A percentile compares a stretch with the other conserved stretches of the same genome.
Conservation (phyloP, 2,888 invertebrate species). For the Drosophila nr. medialis region DNA sequence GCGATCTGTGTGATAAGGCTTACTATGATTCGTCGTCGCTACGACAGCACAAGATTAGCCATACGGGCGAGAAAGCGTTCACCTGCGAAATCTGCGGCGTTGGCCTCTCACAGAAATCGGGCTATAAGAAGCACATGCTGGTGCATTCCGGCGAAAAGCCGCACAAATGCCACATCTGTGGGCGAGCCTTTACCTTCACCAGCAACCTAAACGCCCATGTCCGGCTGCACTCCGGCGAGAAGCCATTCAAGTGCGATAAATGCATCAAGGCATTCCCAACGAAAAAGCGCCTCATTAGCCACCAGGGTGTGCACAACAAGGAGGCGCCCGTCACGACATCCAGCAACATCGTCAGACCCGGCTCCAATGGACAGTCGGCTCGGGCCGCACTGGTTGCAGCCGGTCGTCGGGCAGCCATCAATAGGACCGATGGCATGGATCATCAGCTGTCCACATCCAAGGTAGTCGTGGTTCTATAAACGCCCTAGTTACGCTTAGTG, state of each 20-base stretch:
- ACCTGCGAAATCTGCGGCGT: conserved; percentile 84
- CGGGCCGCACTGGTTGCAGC: conserved; percentile 64
- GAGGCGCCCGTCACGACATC: conserved; percentile 70
- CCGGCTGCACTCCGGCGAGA: conserved; percentile 82
- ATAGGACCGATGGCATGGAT: conserved; percentile 53
- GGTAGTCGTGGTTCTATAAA: conserved; percentile 65
- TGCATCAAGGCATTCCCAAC: conserved; percentile 82
- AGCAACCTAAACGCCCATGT: conserved; percentile 84
- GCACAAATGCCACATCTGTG: conserved; percentile 82
- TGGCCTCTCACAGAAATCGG: conserved; percentile 84
- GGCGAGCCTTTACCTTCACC: conserved; percentile 83
- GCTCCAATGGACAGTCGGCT: conserved; percentile 41
- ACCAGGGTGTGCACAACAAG: conserved; percentile 81
- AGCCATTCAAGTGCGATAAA: conserved; percentile 79
- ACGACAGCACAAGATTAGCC: conserved; percentile 82
- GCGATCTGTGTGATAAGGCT: conserved; percentile 82
- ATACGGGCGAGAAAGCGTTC: conserved; percentile 84
- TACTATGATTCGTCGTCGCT: conserved; percentile 84
- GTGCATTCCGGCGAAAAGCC: conserved; percentile 84
- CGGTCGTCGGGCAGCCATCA: conserved; percentile 44
- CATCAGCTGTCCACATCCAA: conserved; percentile 64
- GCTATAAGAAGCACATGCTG: conserved; percentile 84
- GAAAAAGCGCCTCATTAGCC: conserved; percentile 83
- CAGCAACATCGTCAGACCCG: conserved; percentile 4
- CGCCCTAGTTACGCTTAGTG: conserved; percentile 9